Conservation (phyloP, 2,113 vertebrate species). For the Synodontis membranacea region DNA sequence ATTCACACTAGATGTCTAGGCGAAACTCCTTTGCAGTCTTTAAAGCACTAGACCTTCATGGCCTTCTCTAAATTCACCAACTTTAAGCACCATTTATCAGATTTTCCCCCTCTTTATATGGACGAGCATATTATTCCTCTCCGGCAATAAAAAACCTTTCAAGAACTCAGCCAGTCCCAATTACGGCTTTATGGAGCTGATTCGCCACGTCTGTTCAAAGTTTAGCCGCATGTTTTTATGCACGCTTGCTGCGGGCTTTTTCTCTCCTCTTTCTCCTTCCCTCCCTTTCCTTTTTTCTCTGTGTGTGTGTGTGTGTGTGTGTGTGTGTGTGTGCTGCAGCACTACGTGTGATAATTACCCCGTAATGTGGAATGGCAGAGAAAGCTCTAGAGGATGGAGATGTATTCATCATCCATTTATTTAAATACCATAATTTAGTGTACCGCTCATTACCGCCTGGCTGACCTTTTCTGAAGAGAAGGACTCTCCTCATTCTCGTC, state of each 20-base stretch:
- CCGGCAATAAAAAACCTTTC: constrained; percentile 59
- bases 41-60: constrained; percentile 47
- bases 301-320: constrained; percentile 46
- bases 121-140: constrained; percentile 56
- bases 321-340: constrained; percentile 24
- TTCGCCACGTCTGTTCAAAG: constrained; percentile 53
- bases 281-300: constrained; percentile 30
- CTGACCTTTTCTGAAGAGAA: constrained; percentile 62
- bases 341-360: constrained; percentile 56
- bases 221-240: constrained; percentile 54
- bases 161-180: constrained; percentile 53
- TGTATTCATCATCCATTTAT: constrained; percentile 62
- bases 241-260: constrained; percentile 38
- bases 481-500: constrained; percentile 37
- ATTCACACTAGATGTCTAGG: constrained; percentile 34
- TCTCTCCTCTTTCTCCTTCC: constrained; percentile 13
- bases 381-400: constrained; percentile 52
- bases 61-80: constrained; percentile 52
- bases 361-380: constrained; percentile 54
- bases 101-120: constrained; percentile 45
- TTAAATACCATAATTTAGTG: constrained; percentile 70
- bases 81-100: constrained; percentile 52
- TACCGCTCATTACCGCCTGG: constrained; percentile 59
- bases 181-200: constrained; percentile 53
- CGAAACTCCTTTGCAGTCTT: constrained; percentile 46